Evolutionary conservation across 1,140 invertebrate genomes (phyloP), one percentile per base, ranked within the genome.

Genomic region (Chymomyza costata): DNA sequence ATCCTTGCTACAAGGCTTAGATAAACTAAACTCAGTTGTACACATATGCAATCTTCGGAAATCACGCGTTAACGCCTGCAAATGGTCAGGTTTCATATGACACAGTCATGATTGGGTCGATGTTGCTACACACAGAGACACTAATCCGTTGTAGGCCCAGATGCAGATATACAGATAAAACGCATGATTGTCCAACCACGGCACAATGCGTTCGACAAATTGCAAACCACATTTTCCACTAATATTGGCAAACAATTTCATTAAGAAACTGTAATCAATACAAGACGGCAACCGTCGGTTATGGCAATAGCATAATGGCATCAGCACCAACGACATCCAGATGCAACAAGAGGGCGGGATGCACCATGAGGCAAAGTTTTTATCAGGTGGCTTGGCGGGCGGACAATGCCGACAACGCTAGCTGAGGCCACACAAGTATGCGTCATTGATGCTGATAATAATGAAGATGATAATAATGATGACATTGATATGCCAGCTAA

Each of bases 171-270:
- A 15, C 14, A 38, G 11, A 38, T 5, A n/a, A 38, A 5, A 3
- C 32, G 32, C 11, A 34, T 34, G n/a, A 34, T 3, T 3, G n/a
- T 34, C 3, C 11, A 34, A 59, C 49, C 56, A 35, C 49, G 46
- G 45, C 39, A 35, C 45, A 53, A 56, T 38, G 45, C 46, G 50
- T 51, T 45, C 41, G 59, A 71, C 62, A 73, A 64, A 83, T 74
- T 59, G 73, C 60, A 66, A 81, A 83, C 80, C 81, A 47, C 81
- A 83, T 83, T 83, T 83, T 82, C 67, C 81, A 71, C 81, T 73
- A 65, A 76, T 71, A 80, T 76, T 81, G 76, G 81, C 81, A 83
- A 83, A 83, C 81, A 83, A 83, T 83, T 83, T 83, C 70, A 83
- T 83, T 83, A 83, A 83, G 74, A 83, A 81, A 65, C 61, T 63